Percentiles rank a stretch among this genome's conserved stretches.
Conservation (phyloP, 2,888 invertebrate genomes). For the Stenodema calcarata region DNA sequence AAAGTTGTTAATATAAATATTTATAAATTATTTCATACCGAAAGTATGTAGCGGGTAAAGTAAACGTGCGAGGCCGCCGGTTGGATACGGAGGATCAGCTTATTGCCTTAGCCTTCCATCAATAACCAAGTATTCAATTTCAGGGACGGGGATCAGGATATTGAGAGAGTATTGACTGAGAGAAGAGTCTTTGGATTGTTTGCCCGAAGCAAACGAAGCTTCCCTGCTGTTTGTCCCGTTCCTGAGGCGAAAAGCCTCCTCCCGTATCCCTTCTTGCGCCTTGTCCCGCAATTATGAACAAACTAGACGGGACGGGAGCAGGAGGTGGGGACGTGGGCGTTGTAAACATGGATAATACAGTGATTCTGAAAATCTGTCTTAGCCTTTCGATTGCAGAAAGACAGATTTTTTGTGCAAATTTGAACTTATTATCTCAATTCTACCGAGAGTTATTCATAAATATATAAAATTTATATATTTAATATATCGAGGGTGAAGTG, state of each 20-base stretch:
- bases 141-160: constrained; percentile 33
- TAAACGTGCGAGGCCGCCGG: background rate
- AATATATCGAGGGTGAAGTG: too few relatives aligned
- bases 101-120: constrained; percentile 33
- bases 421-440: too few relatives aligned
- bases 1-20: constrained; percentile 3
- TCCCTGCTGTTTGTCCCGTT: background rate
- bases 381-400: too few relatives aligned
- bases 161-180: constrained; percentile 41
- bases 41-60: background rate
- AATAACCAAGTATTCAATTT: constrained; percentile 42
- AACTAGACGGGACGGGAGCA: too few relatives aligned
- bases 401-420: too few relatives aligned
- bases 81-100: constrained; percentile 26
- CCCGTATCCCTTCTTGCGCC: background rate
- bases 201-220: constrained; percentile 20
- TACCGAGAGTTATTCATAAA: too few relatives aligned
- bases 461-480: too few relatives aligned
- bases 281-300: too few relatives aligned
- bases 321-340: too few relatives aligned
- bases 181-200: constrained; percentile 40
- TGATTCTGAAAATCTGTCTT: too few relatives aligned
- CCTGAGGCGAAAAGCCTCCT: background rate
- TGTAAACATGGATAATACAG: too few relatives aligned
- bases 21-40: background rate